These are phyloP conservation scores for Gymnobelideus leadbeateri DNA, from an alignment of 2,113 vertebrate species.

Conservation along the genomic window DNA sequence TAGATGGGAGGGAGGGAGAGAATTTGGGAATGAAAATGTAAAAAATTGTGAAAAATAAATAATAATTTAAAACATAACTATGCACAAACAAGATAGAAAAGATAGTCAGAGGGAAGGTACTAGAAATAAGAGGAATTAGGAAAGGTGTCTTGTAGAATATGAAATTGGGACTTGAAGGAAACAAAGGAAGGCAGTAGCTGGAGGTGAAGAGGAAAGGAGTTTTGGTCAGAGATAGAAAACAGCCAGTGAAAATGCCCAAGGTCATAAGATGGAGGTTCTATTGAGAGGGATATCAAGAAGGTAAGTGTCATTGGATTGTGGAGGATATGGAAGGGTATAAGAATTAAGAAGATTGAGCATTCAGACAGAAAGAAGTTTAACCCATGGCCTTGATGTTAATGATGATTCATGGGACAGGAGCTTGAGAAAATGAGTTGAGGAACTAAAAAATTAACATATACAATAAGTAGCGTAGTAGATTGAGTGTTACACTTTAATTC, in stretches of 20 bases:
- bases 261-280: neutral
- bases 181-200: too few species aligned
- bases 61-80: too few species aligned
- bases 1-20: neutral
- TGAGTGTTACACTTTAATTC: neutral
- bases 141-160: too few species aligned
- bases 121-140: neutral
- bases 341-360: neutral
- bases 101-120: neutral
- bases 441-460: neutral
- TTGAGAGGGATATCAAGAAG: neutral
- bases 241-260: neutral
- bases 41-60: neutral
- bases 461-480: neutral
- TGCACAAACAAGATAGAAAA: neutral
- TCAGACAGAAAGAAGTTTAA: neutral
- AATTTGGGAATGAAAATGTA: neutral
- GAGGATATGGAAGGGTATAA: neutral
- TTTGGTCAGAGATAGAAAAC: neutral
- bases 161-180: too few species aligned
- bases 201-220: too few species aligned
- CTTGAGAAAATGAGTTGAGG: neutral
- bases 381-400: neutral
- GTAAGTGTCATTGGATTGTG: neutral
- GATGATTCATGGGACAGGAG: neutral